Conservation (phyloP, 1,140 invertebrate species). For the Ganaspis sp. region DNA sequence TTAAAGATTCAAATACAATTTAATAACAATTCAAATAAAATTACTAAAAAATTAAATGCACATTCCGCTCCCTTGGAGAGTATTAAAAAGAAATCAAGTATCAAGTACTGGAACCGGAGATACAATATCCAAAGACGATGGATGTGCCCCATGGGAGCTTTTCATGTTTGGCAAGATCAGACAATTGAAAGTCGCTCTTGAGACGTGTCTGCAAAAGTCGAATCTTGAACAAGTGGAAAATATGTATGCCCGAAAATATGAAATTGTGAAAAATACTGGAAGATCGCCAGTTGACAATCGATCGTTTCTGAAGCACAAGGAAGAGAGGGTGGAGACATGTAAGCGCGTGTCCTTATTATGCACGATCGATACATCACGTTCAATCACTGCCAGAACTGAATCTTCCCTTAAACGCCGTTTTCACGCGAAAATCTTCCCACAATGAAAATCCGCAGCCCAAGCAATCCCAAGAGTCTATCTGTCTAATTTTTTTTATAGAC, state of each 20-base stretch:
- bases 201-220: constrained; percentile 13
- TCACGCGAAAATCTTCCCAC: constrained; percentile 25
- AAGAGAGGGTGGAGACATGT: neutral
- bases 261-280: constrained; percentile 29
- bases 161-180: constrained; percentile 24
- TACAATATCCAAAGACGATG: neutral
- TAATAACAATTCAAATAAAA: too few species aligned
- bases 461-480: neutral
- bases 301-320: constrained; percentile 15
- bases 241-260: constrained; percentile 13
- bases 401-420: constrained; percentile 25
- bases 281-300: constrained; percentile 26
- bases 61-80: neutral
- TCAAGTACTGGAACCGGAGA: neutral
- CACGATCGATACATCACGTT: constrained; percentile 36
- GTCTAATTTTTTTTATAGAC: neutral
- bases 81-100: constrained; percentile 2
- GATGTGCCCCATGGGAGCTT: constrained; percentile 36
- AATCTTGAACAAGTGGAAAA: neutral
- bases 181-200: constrained; percentile 35
- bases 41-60: too few species aligned
- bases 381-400: constrained; percentile 39
- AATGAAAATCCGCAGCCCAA: constrained; percentile 5
- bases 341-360: constrained; percentile 32
- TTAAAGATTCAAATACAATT: too few species aligned